Conservation (phyloP, 2,797 vertebrate genomes). For the Rhodeus uyekii region DNA sequence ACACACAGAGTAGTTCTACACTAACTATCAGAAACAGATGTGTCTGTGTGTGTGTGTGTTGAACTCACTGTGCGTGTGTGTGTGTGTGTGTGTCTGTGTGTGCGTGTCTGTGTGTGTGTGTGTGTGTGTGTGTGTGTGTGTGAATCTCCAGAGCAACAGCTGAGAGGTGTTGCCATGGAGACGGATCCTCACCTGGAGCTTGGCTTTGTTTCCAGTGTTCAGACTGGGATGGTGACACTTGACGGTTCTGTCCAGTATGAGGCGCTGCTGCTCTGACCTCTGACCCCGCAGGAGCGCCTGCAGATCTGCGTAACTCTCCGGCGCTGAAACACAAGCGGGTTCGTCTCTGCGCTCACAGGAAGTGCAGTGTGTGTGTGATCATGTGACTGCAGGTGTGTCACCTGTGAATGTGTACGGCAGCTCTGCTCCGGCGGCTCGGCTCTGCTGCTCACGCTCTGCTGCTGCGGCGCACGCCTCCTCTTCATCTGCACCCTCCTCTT, state of each 20-base stretch:
- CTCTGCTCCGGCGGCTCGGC: conserved; percentile 72
- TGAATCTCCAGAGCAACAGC: too few species aligned
- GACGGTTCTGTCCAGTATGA: conserved; percentile 87
- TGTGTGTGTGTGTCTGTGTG: too few species aligned
- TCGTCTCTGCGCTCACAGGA: too few species aligned
- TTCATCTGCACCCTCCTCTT: conserved; percentile 19
- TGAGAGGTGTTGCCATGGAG: too few species aligned
- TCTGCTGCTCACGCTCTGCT: conserved; percentile 60
- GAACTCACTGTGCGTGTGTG: too few species aligned
- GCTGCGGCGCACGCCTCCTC: too few species aligned
- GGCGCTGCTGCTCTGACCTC: conserved; percentile 81
- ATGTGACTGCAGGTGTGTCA: conserved; percentile 57
- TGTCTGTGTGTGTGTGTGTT: too few species aligned
- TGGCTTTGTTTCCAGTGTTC: conserved; percentile 88
- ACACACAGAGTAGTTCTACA: too few species aligned
- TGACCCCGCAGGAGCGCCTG: conserved; percentile 78
- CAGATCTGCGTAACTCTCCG: conserved; percentile 81
- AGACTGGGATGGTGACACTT: conserved; percentile 93
- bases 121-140: neutral
- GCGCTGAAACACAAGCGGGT: conserved; percentile 80
- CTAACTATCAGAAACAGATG: too few species aligned
- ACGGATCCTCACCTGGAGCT: conserved; percentile 89
- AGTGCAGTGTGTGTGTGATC: too few species aligned
- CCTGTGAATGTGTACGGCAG: conserved; percentile 92
- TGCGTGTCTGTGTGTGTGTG: too few species aligned